These are phyloP conservation scores for Proisotoma minuta DNA, from an alignment of 2,888 invertebrate species.

Conservation along the genomic window DNA sequence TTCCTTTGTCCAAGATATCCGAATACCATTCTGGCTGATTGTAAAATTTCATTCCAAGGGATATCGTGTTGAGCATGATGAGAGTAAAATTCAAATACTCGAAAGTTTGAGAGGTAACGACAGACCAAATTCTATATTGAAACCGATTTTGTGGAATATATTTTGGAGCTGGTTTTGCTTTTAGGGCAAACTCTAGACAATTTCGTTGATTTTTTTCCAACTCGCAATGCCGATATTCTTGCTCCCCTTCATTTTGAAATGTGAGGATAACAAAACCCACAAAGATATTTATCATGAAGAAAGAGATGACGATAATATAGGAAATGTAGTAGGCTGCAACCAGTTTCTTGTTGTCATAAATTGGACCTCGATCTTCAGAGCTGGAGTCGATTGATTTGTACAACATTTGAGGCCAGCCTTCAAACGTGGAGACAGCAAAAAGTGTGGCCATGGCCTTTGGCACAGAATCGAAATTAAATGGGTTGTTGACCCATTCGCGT, in stretches of 20 bases:
- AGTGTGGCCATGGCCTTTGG: constrained; percentile 59
- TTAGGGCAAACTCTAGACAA: constrained; percentile 61
- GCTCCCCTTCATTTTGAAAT: constrained; percentile 60
- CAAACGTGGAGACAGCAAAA: constrained; percentile 61
- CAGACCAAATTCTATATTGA: constrained; percentile 60
- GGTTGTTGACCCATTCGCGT: constrained; percentile 57
- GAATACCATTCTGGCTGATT: constrained; percentile 54
- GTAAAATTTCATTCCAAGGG: constrained; percentile 58
- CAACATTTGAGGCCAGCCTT: constrained; percentile 61
- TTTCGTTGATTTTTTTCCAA: constrained; percentile 60
- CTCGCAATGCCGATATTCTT: constrained; percentile 62
- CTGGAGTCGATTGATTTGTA: constrained; percentile 60
- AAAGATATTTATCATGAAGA: constrained; percentile 65
- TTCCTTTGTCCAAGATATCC: constrained; percentile 57
- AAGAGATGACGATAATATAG: constrained; percentile 62
- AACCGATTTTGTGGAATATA: constrained; percentile 59
- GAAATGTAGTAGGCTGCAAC: constrained; percentile 52
- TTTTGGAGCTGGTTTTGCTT: constrained; percentile 58
- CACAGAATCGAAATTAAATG: constrained; percentile 61
- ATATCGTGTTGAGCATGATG: constrained; percentile 60
- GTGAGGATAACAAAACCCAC: constrained; percentile 64
- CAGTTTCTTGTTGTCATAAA: constrained; percentile 57
- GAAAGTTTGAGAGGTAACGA: constrained; percentile 60
- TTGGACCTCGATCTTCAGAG: constrained; percentile 56
- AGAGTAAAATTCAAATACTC: constrained; percentile 61